Percentiles rank a stretch among this genome's conserved stretches.
These are phyloP conservation scores for Plemyria rubiginata DNA, from an alignment of 2,888 invertebrate species.

Conservation along the genomic window DNA sequence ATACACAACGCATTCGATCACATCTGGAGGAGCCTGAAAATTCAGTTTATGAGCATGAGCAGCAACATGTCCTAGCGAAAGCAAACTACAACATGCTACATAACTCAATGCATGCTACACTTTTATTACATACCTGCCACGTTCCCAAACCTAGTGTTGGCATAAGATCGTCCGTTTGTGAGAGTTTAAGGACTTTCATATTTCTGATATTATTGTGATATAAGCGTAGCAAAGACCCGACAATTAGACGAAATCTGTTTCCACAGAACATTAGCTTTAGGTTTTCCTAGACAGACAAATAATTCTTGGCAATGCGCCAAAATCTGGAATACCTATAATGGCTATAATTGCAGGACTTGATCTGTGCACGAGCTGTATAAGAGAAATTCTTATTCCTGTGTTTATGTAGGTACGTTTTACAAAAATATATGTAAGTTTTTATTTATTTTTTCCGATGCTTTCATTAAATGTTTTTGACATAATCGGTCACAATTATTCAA, in stretches of 20 bases:
- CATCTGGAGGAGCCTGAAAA: slow-evolving; percentile 85
- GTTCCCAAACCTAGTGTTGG: slow-evolving; percentile 90
- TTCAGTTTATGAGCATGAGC: slow-evolving; percentile 2
- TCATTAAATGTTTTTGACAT: too few relatives aligned
- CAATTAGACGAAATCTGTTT: slow-evolving; percentile 48
- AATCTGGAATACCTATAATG: too few relatives aligned
- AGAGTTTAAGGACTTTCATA: slow-evolving; percentile 77
- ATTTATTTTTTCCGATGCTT: too few relatives aligned
- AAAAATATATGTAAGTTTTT: not conserved
- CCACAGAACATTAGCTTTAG: slow-evolving; percentile 52
- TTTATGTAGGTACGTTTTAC: not conserved
- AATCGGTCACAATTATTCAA: too few relatives aligned
- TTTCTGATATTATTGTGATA: slow-evolving; percentile 58
- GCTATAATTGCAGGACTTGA: slow-evolving; percentile 7
- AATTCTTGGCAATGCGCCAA: slow-evolving; percentile 69
- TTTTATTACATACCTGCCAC: slow-evolving; percentile 86
- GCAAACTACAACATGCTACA: not conserved
- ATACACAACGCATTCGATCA: slow-evolving; percentile 86
- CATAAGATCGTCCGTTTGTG: slow-evolving; percentile 83
- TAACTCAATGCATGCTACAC: too few relatives aligned
- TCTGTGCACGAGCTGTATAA: slow-evolving; percentile 1
- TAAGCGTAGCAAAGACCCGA: slow-evolving; percentile 43
- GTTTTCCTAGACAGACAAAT: slow-evolving; percentile 47
- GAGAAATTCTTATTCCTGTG: not conserved
- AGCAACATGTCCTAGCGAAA: not conserved